phyloP scores from a whole-genome alignment of 2,113 vertebrate genomes.

The Lamprologus speciosus region DNA sequence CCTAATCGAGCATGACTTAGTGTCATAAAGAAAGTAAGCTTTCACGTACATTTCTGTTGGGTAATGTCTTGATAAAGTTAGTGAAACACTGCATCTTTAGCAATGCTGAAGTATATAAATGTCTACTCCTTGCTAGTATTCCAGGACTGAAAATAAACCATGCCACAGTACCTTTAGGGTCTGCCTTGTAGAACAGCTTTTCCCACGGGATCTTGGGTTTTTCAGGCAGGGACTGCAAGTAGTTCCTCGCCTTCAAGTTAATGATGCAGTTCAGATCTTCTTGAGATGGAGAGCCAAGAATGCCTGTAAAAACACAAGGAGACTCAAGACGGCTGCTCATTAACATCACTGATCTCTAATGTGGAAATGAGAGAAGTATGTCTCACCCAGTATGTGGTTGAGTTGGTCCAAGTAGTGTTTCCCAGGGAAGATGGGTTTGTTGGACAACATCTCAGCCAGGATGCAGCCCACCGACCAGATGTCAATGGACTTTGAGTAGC shows the following conservation, averaged over 20 bases:
- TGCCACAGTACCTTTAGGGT: slow-evolving; percentile 71
- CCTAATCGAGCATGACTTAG: not conserved
- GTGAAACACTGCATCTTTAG: not conserved
- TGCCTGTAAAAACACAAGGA: slow-evolving; percentile 50
- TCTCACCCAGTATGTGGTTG: slow-evolving; percentile 83
- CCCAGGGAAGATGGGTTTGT: slow-evolving; percentile 85
- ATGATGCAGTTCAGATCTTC: slow-evolving; percentile 89
- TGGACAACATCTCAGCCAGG: slow-evolving; percentile 87
- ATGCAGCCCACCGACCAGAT: slow-evolving; percentile 92
- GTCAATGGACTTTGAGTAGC: slow-evolving; percentile 88
- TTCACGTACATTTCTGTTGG: not conserved
- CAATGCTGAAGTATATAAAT: not conserved
- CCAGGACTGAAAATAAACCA: not conserved
- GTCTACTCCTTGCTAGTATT: not conserved
- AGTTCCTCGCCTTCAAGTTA: slow-evolving; percentile 85
- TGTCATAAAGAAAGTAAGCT: not conserved
- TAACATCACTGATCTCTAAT: not conserved
- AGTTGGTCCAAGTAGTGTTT: slow-evolving; percentile 92
- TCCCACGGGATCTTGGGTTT: slow-evolving; percentile 81
- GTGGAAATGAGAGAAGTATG: not conserved
- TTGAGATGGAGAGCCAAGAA: slow-evolving; percentile 80
- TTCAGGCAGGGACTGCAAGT: slow-evolving; percentile 79
- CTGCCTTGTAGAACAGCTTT: slow-evolving; percentile 76
- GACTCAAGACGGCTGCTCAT: not conserved
- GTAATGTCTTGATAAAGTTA: not conserved